phyloP scores from a whole-genome alignment of 2,113 vertebrate species.

The Xiphophorus maculatus region DNA sequence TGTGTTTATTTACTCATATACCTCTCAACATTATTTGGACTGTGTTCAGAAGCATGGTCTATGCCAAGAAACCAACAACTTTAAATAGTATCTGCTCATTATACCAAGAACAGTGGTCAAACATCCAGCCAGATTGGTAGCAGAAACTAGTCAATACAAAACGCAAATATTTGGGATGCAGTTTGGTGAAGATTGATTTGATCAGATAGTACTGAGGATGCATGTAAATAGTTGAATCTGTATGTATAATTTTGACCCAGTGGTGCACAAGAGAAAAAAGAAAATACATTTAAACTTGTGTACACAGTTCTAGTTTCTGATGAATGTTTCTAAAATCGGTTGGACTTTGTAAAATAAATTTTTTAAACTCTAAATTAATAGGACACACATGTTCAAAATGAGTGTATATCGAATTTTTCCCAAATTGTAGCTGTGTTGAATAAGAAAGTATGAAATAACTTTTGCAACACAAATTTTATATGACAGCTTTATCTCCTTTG shows the following conservation, averaged over 20 bases:
- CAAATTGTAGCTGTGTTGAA: constrained; percentile 32
- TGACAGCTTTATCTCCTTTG: constrained; percentile 55
- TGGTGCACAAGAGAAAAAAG: background rate
- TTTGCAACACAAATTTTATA: constrained; percentile 39
- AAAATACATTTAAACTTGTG: background rate
- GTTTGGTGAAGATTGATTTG: background rate
- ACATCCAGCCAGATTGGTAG: background rate
- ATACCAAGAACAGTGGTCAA: background rate
- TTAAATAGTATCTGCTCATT: background rate
- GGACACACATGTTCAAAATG: background rate
- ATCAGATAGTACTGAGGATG: background rate
- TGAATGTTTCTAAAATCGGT: background rate
- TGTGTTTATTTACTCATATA: background rate
- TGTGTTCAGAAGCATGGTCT: background rate
- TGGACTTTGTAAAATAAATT: background rate
- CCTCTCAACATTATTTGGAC: background rate
- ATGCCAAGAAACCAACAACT: background rate
- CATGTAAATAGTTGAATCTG: background rate
- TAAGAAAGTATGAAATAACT: constrained; percentile 43
- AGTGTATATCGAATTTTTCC: background rate
- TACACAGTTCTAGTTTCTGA: background rate
- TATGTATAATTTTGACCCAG: too few species aligned
- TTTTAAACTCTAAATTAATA: background rate
- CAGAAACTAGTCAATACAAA: background rate
- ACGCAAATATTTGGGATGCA: background rate